These are phyloP conservation scores for Anticlea derivata DNA, from an alignment of 2,888 invertebrate genomes.

Conservation along the genomic window DNA sequence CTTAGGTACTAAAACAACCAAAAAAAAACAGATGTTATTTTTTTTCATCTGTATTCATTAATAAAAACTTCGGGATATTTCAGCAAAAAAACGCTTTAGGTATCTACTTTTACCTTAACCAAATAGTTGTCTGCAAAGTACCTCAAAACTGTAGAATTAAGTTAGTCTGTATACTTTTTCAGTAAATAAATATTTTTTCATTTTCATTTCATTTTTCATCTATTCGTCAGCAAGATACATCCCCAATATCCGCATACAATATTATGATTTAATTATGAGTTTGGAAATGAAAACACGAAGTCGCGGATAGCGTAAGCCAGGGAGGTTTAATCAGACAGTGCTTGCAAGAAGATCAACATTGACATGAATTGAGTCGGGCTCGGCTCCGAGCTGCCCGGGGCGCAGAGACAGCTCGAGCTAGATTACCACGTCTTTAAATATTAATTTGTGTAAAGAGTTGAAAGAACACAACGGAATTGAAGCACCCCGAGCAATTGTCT, in stretches of 20 bases:
- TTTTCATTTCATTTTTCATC: background rate
- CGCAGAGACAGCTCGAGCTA: slow-evolving; percentile 51
- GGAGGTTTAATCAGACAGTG: slow-evolving; percentile 66
- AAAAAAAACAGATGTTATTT: no score
- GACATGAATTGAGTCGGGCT: slow-evolving; percentile 44
- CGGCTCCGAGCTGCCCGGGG: slow-evolving; percentile 36
- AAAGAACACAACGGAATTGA: slow-evolving; percentile 50
- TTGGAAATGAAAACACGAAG: slow-evolving; percentile 57
- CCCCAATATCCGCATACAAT: slow-evolving; percentile 39
- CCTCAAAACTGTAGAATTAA: no score
- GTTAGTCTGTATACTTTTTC: no score
- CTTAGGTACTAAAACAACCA: no score
- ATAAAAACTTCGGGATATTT: no score
- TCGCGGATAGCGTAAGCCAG: slow-evolving; percentile 50
- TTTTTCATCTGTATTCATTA: no score
- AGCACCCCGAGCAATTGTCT: slow-evolving; percentile 56
- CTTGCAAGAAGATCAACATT: slow-evolving; percentile 65
- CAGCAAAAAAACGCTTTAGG: no score
- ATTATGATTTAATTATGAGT: slow-evolving; percentile 69
- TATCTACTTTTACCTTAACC: no score
- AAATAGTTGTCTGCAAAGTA: no score
- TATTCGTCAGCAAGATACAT: slow-evolving; percentile 27
- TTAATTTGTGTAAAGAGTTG: slow-evolving; percentile 79
- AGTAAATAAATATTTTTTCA: no score
- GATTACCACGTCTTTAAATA: slow-evolving; percentile 72